Evolutionary conservation across 2,888 invertebrate genomes (phyloP).

Genomic region (Peribatodes rhomboidaria): DNA sequence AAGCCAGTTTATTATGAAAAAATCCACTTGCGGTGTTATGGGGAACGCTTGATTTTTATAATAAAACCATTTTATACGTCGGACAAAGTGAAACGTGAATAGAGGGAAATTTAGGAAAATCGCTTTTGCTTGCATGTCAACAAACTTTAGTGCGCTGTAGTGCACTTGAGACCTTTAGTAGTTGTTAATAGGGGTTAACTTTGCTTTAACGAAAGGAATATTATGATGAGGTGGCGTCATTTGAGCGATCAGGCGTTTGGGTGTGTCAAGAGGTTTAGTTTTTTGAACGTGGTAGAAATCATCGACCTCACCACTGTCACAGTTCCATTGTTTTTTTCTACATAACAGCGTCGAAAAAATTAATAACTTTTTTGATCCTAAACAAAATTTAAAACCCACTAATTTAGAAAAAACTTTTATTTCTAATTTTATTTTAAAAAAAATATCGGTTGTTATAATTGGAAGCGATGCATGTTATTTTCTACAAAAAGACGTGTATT

Average conservation of each 20-base stretch:
- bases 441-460: background rate
- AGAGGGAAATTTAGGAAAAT: conserved; percentile 33
- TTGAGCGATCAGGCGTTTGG: conserved; percentile 22
- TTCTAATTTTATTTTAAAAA: background rate
- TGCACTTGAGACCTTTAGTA: conserved; percentile 34
- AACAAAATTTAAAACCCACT: background rate
- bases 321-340: too few relatives aligned
- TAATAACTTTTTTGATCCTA: too few relatives aligned
- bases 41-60: conserved; percentile 71
- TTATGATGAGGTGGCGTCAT: conserved; percentile 15
- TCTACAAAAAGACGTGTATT: background rate
- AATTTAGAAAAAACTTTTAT: background rate
- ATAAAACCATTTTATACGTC: conserved; percentile 70
- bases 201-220: conserved; percentile 1
- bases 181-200: conserved; percentile 39
- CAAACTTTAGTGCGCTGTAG: conserved; percentile 31
- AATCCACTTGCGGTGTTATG: conserved; percentile 57
- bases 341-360: too few relatives aligned
- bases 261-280: background rate
- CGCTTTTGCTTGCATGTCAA: conserved; percentile 37
- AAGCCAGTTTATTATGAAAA: conserved; percentile 22
- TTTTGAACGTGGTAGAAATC: too few relatives aligned
- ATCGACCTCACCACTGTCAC: too few relatives aligned
- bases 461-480: background rate
- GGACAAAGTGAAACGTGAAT: conserved; percentile 40